phyloP scores from a whole-genome alignment of 1,140 invertebrate species.

The Elymnias hypermnestra region DNA sequence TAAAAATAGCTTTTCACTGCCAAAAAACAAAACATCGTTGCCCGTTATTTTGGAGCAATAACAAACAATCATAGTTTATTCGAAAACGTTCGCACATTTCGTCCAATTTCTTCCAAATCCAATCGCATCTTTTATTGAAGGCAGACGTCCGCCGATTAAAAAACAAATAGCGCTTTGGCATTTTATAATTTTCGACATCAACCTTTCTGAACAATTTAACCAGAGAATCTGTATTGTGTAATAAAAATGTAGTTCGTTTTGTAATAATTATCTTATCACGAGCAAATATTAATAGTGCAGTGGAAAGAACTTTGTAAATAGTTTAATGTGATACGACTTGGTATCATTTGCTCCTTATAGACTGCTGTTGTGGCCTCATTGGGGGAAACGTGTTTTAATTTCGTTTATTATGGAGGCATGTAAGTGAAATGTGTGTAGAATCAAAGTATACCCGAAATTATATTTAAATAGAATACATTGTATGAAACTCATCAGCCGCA shows the following conservation, averaged over 20 bases:
- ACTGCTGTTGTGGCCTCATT: no score
- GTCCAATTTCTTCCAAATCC: background rate
- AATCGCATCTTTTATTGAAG: no score
- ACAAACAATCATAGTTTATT: conserved; percentile 1
- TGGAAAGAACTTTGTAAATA: background rate
- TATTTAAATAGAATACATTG: no score
- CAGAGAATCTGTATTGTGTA: no score
- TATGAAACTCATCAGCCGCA: no score
- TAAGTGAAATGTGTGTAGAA: background rate
- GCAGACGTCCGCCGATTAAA: no score
- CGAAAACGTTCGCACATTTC: background rate
- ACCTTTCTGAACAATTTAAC: no score
- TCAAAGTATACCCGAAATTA: no score
- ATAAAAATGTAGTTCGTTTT: no score
- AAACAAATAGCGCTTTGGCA: no score
- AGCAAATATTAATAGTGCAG: background rate
- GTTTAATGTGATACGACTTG: background rate
- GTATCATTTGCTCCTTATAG: no score
- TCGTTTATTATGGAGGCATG: background rate
- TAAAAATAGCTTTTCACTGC: background rate
- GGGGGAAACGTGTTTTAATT: background rate
- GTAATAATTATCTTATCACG: background rate
- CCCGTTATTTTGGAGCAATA: background rate
- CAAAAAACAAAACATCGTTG: conserved; percentile 1
- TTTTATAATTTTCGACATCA: no score